A percentile compares a stretch with the other conserved stretches of the same genome.
phyloP scores from a whole-genome alignment of 2,888 invertebrate genomes.

The Masnerella sp. region DNA sequence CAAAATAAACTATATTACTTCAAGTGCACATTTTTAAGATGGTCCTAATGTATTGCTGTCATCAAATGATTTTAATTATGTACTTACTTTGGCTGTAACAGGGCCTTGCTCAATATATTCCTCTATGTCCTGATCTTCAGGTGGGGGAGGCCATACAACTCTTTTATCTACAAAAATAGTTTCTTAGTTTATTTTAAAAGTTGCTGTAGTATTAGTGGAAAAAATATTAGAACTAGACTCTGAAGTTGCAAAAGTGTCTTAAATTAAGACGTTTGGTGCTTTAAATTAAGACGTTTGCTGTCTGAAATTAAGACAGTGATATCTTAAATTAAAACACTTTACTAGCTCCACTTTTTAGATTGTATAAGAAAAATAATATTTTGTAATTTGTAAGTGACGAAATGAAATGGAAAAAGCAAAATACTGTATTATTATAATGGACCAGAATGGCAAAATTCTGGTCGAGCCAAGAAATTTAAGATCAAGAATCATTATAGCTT shows the following conservation, averaged over 20 bases:
- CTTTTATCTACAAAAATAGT: slow-evolving; percentile 83
- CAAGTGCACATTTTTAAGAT: no score
- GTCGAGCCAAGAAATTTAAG: slow-evolving; percentile 58
- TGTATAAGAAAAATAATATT: slow-evolving; percentile 38
- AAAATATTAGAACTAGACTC: no score
- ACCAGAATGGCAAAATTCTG: slow-evolving; percentile 48
- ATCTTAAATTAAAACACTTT: no score
- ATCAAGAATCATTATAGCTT: slow-evolving; percentile 64
- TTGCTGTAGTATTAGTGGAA: no score
- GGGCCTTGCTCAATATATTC: slow-evolving; percentile 79
- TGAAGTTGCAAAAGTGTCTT: not conserved
- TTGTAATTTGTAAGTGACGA: slow-evolving; percentile 38
- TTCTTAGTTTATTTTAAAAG: not conserved
- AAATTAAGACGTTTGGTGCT: no score
- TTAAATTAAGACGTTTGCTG: no score
- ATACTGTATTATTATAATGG: slow-evolving; percentile 61
- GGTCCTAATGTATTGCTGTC: no score
- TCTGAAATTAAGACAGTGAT: no score
- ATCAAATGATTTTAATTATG: no score
- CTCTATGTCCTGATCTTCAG: slow-evolving; percentile 83
- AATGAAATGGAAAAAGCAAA: slow-evolving; percentile 36
- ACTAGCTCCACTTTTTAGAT: no score
- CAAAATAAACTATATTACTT: no score
- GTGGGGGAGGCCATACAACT: slow-evolving; percentile 91
- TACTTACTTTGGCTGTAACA: slow-evolving; percentile 81